Evolutionary conservation across 2,888 invertebrate species (phyloP).

Genomic region (Marronus borbonicus): DNA sequence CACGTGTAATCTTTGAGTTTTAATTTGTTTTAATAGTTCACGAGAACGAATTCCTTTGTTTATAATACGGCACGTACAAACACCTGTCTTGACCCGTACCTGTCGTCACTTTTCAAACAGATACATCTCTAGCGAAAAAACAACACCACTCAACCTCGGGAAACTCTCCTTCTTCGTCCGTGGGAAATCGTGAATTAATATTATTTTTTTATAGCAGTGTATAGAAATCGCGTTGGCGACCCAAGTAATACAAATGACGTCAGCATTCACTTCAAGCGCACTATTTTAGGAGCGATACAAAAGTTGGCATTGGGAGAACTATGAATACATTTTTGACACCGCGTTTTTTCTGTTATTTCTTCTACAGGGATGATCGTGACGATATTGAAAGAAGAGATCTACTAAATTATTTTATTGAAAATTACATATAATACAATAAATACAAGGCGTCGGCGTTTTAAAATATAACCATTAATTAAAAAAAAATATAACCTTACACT

Average conservation of each 20-base stretch:
- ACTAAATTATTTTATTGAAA: constrained; percentile 43
- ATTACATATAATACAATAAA: constrained; percentile 45
- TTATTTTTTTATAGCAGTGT: constrained; percentile 48
- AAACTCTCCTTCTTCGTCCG: constrained; percentile 4
- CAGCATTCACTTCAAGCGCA: constrained; percentile 58
- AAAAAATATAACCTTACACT: constrained; percentile 29
- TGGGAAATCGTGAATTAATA: constrained; percentile 36
- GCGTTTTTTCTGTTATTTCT: constrained; percentile 28
- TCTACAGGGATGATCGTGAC: background rate
- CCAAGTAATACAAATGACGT: constrained; percentile 58
- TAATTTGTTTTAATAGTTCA: no score
- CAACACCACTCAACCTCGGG: background rate
- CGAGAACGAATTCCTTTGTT: no score
- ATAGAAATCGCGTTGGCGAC: constrained; percentile 56
- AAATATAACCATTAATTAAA: background rate
- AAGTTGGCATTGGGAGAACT: constrained; percentile 57
- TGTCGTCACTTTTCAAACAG: background rate
- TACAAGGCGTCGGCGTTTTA: constrained; percentile 36
- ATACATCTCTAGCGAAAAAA: background rate
- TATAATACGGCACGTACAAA: background rate
- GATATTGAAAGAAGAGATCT: background rate
- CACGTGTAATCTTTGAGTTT: no score
- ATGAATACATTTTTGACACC: constrained; percentile 48
- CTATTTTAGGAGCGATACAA: constrained; percentile 61
- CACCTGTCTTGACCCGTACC: background rate